Evolutionary conservation across 2,888 invertebrate species (phyloP).

Genomic region (Pandemis cinnamomeana): DNA sequence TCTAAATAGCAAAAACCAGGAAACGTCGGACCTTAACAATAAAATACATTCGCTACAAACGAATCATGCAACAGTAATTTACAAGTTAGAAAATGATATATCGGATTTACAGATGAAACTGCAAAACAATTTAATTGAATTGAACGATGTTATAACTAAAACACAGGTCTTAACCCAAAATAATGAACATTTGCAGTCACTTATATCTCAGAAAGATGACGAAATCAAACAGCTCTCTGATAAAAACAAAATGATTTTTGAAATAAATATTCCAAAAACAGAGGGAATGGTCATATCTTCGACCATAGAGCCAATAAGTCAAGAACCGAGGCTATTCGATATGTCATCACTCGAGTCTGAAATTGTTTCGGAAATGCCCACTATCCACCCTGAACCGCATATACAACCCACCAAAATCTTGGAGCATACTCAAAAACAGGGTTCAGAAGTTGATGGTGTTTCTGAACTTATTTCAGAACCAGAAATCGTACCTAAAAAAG

Average conservation of each 20-base stretch:
- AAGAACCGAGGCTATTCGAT: conserved; percentile 58
- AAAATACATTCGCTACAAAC: conserved; percentile 61
- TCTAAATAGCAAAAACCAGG: conserved; percentile 77
- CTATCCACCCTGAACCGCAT: conserved; percentile 48
- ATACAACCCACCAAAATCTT: conserved; percentile 53
- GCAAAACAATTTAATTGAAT: conserved; percentile 50
- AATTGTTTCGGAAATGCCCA: conserved; percentile 63
- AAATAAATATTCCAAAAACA: conserved; percentile 82
- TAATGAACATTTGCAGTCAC: conserved; percentile 60
- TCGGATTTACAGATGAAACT: conserved; percentile 67
- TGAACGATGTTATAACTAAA: conserved; percentile 56
- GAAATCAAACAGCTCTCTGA: conserved; percentile 70
- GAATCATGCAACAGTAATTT: conserved; percentile 54
- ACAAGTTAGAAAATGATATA: conserved; percentile 62
- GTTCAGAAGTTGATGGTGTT: conserved; percentile 43
- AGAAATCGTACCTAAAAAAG: conserved; percentile 79
- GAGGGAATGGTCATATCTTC: conserved; percentile 80
- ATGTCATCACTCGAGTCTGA: conserved; percentile 72
- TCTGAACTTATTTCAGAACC: conserved; percentile 59
- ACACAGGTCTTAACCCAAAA: conserved; percentile 54
- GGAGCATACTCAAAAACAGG: conserved; percentile 54
- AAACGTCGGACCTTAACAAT: conserved; percentile 69
- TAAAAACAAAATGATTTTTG: conserved; percentile 71
- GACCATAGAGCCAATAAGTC: conserved; percentile 71
- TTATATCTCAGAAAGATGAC: conserved; percentile 65